phyloP scores from a whole-genome alignment of 2,797 vertebrate genomes.

The Vireo griseus region DNA sequence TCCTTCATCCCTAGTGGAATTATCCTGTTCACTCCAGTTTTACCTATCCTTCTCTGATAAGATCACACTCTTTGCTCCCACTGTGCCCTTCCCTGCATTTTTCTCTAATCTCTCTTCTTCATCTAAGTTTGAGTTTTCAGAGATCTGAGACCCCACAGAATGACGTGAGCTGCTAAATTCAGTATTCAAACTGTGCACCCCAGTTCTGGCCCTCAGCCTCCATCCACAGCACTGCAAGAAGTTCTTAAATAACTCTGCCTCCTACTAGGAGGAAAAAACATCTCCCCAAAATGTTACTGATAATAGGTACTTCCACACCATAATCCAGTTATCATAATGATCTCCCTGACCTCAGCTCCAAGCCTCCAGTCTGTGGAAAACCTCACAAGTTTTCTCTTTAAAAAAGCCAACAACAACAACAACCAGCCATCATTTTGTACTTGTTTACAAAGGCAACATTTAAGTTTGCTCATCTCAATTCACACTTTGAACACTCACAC shows the following conservation, averaged over 20 bases:
- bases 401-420: not conserved
- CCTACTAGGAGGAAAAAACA: not conserved
- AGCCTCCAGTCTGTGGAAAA: not conserved
- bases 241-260: not conserved
- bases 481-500: not conserved
- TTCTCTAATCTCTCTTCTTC: not conserved
- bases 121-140: not conserved
- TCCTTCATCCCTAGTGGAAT: not conserved
- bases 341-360: not conserved
- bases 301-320: not conserved
- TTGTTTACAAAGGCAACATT: not conserved
- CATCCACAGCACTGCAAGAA: not conserved
- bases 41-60: not conserved
- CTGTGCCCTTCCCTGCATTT: not conserved
- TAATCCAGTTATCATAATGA: not conserved
- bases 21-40: not conserved
- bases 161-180: not conserved
- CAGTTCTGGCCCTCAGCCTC: not conserved
- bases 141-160: not conserved
- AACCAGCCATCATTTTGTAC: not conserved
- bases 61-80: not conserved
- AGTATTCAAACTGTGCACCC: not conserved
- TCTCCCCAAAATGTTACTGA: not conserved
- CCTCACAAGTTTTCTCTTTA: not conserved
- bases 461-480: not conserved